Conservation (phyloP, 1,140 invertebrate species). For the Heliothis virescens region DNA sequence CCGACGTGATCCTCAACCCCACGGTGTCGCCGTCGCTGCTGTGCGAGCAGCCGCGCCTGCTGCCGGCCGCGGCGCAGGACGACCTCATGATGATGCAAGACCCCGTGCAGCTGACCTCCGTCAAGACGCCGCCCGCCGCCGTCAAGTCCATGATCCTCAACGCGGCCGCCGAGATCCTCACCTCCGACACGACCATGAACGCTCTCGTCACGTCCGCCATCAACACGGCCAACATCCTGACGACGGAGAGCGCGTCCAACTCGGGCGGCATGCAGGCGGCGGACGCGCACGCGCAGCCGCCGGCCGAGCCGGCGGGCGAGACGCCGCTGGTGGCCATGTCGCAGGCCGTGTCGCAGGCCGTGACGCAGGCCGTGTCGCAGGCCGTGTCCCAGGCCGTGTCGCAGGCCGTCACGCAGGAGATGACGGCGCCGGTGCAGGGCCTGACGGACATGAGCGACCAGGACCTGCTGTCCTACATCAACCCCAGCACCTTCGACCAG, state of each 20-base stretch:
- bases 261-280: conserved; percentile 79
- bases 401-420: conserved; percentile 88
- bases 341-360: conserved; percentile 83
- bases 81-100: conserved; percentile 80
- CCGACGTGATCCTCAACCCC: conserved; percentile 88
- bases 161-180: conserved; percentile 88
- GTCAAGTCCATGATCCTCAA: conserved; percentile 89
- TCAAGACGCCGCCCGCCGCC: conserved; percentile 88
- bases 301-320: conserved; percentile 86
- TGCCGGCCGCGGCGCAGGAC: conserved; percentile 70
- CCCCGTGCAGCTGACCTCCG: conserved; percentile 77
- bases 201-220: conserved; percentile 84
- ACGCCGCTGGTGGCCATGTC: conserved; percentile 85
- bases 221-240: conserved; percentile 83
- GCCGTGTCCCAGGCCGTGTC: conserved; percentile 87
- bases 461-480: conserved; percentile 94
- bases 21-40: conserved; percentile 88
- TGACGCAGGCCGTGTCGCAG: conserved; percentile 88
- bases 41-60: conserved; percentile 79
- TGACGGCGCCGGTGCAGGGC: conserved; percentile 88
- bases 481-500: conserved; percentile 94
- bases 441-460: conserved; percentile 93
- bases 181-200: conserved; percentile 86
- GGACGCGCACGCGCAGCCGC: conserved; percentile 77
- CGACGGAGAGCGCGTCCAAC: conserved; percentile 75